Evolutionary conservation across 1,140 invertebrate genomes (phyloP), one percentile per base, ranked within the genome.

Genomic region (Brachionus sp.): DNA sequence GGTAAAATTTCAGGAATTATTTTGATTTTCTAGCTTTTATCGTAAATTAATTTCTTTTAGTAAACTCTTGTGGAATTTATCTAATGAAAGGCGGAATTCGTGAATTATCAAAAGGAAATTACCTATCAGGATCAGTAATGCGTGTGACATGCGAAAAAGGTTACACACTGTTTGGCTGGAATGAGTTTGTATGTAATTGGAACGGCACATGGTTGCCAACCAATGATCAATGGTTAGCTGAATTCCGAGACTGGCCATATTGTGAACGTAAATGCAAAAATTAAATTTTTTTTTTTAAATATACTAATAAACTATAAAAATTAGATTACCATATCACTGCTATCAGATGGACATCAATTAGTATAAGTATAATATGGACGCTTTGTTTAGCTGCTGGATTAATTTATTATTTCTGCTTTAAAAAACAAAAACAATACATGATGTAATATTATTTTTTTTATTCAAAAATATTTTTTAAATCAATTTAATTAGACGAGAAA

Each of bases 321-420:
- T 29, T n/a, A 83, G 80, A 83, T 35, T 83, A 83, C 68, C 80
- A 83, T 53, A 50, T 83, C 16, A 83, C 80, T 53, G 80, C 80
- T 35, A 83, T 83, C 12, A 83, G 64, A 83, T 83, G 80, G 80
- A 68, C 80, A 10, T 66, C 57, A 13, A 33, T 83, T 19, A 37
- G 57, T 33, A 70, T 83, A 68, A 70, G 80, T 83, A 83, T 83
- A 5, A 35, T 73, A 68, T 83, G 77, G 77, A 80, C 77, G 10
- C 35, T 80, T 33, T 80, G 77, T 25, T 29, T 80, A 25, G 50
- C 39, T 12, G 50, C 25, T 10, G 77, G 33, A 3, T 25, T 80
- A 5, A 19, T 80, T n/a, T 62, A 80, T 29, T 80, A 80, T 66
- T 80, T 57, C 16, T 80, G 33, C 7, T 80, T 57, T 80, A 57